Conservation (phyloP, 2,797 vertebrate genomes). For the Melanotaenia maccullochi region DNA sequence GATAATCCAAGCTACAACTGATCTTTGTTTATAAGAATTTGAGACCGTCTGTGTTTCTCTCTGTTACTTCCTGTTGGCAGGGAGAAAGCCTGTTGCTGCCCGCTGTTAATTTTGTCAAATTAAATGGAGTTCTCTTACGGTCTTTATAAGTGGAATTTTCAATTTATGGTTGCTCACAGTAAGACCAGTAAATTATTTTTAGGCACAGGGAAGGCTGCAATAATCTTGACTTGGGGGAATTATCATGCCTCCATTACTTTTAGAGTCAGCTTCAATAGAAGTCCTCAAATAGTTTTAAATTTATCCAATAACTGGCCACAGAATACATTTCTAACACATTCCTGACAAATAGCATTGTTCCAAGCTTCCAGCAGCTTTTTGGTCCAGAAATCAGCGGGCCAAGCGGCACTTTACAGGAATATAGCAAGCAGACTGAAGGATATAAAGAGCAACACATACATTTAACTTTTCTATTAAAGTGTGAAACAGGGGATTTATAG, state of each 20-base stretch:
- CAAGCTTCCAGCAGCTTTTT: constrained; percentile 61
- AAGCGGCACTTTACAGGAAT: constrained; percentile 71
- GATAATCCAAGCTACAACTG: background rate
- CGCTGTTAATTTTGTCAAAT: constrained; percentile 20
- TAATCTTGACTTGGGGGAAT: constrained; percentile 39
- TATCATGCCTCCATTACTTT: constrained; percentile 18
- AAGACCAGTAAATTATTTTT: constrained; percentile 21
- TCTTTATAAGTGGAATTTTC: constrained; percentile 23
- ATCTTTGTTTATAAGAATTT: constrained; percentile 8
- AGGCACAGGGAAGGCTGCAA: constrained; percentile 24
- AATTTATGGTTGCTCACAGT: constrained; percentile 19
- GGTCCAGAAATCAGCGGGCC: constrained; percentile 60
- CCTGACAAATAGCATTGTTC: constrained; percentile 71
- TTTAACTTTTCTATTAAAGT: constrained; percentile 84
- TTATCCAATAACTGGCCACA: constrained; percentile 50
- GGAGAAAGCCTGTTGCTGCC: constrained; percentile 2
- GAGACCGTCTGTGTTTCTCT: constrained; percentile 17
- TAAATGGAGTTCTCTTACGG: constrained; percentile 5
- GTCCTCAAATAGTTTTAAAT: constrained; percentile 57
- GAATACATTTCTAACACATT: constrained; percentile 63
- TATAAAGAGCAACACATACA: constrained; percentile 80
- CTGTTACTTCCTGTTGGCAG: constrained; percentile 28
- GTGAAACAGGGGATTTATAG: constrained; percentile 83
- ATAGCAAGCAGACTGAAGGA: constrained; percentile 66
- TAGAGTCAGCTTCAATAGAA: constrained; percentile 40